These are phyloP conservation scores for Chloromyia formosa DNA, from an alignment of 2,888 invertebrate species.

Conservation along the genomic window DNA sequence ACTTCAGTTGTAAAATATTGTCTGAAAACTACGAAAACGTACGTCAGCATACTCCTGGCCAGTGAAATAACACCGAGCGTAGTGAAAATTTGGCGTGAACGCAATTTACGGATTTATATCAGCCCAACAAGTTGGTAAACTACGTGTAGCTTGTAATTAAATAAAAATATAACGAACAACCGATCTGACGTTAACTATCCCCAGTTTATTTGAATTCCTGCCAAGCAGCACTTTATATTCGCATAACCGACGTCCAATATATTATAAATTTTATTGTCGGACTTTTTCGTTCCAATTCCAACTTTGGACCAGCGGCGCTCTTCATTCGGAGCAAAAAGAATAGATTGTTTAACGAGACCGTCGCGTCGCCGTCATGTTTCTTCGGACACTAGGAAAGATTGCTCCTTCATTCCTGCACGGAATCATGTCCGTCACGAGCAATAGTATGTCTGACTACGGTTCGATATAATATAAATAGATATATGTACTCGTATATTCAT, in stretches of 20 bases:
- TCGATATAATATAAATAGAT: no score
- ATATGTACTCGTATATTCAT: no score
- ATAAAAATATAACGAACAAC: no score
- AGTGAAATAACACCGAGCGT: no score
- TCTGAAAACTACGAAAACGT: no score
- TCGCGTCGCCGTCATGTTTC: constrained; percentile 4
- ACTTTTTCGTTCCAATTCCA: background rate
- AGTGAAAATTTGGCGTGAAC: no score
- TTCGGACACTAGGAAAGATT: background rate
- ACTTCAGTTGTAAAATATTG: no score
- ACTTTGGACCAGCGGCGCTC: background rate
- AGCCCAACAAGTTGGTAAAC: no score
- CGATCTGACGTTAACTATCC: no score
- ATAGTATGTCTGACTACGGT: constrained; percentile 8
- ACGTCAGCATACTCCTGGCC: no score
- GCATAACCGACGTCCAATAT: background rate
- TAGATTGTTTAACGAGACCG: constrained; percentile 4
- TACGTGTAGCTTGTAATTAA: no score
- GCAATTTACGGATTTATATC: no score
- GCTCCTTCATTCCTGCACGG: constrained; percentile 10
- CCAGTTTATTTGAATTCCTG: background rate
- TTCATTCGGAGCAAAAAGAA: background rate
- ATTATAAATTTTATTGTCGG: constrained; percentile 24
- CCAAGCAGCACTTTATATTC: constrained; percentile 8
- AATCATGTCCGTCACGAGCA: constrained; percentile 7